Evolutionary conservation across 1,140 invertebrate genomes (phyloP).

Genomic region (Drosophila pectinifera): DNA sequence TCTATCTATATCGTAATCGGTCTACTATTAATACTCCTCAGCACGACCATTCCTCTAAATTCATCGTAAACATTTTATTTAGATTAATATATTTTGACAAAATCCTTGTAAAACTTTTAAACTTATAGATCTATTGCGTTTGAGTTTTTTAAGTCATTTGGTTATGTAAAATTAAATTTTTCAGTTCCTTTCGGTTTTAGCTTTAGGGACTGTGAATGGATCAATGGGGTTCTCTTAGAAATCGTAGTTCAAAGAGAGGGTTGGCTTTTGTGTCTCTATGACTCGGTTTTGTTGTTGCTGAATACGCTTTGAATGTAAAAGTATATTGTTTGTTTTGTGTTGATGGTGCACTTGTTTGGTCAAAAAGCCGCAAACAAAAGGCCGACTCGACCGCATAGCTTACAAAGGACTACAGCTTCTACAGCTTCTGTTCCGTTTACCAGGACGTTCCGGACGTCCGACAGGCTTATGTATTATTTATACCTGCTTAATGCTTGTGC

Average conservation of each 20-base stretch:
- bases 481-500: conserved; percentile 58
- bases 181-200: conserved; percentile 5
- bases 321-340: conserved; percentile 46
- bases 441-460: conserved; percentile 20
- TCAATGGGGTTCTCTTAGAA: conserved; percentile 48
- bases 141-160: not conserved
- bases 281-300: conserved; percentile 51
- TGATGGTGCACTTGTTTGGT: conserved; percentile 74
- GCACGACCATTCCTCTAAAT: no score
- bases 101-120: not conserved
- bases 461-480: conserved; percentile 61
- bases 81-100: no score
- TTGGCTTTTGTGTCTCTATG: conserved; percentile 61
- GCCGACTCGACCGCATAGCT: conserved; percentile 44
- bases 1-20: no score
- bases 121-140: not conserved
- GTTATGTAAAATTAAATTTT: not conserved
- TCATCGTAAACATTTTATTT: no score
- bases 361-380: conserved; percentile 77
- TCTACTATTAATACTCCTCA: no score
- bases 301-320: conserved; percentile 57
- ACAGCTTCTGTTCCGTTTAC: conserved; percentile 22
- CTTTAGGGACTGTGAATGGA: conserved; percentile 18
- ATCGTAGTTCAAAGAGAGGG: conserved; percentile 64
- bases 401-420: conserved; percentile 28